A percentile compares a stretch with the other conserved stretches of the same genome.
Evolutionary conservation across 2,113 vertebrate genomes (phyloP).

Genomic region (Gulo gulo): DNA sequence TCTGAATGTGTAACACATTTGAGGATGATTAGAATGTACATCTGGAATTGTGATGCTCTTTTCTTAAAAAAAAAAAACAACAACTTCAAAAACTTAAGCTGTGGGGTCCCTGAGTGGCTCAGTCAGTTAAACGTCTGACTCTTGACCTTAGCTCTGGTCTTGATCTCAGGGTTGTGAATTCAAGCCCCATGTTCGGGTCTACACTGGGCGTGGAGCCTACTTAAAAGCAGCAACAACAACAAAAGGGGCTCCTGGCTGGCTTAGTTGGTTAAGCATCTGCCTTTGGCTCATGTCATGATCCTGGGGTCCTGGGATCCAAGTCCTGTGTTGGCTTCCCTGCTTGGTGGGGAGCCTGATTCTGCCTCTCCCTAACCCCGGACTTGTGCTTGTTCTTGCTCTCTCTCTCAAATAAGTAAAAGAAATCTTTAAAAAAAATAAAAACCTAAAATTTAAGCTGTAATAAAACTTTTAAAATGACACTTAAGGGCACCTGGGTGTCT

Average conservation of each 20-base stretch:
- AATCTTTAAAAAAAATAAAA: too few species aligned
- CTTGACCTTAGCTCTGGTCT: not conserved
- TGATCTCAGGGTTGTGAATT: not conserved
- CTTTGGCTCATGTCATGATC: too few species aligned
- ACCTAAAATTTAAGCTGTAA: not conserved
- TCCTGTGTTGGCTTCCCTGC: too few species aligned
- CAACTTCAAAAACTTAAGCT: not conserved
- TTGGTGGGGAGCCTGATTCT: too few species aligned
- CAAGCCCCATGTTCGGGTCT: not conserved
- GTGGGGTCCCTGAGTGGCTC: not conserved
- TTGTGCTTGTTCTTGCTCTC: too few species aligned
- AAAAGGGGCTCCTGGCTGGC: too few species aligned
- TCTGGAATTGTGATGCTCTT: not conserved
- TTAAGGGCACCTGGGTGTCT: not conserved
- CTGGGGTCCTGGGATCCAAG: too few species aligned
- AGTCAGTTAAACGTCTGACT: not conserved
- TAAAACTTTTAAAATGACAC: not conserved
- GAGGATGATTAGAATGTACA: not conserved
- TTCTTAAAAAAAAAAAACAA: constrained; percentile 17
- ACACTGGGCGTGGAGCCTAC: not conserved
- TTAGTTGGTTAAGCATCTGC: too few species aligned
- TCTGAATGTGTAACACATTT: not conserved
- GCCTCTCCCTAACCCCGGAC: too few species aligned
- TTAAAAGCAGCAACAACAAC: too few species aligned
- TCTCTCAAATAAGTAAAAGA: too few species aligned